A percentile compares a stretch with the other conserved stretches of the same genome.
phyloP scores from a whole-genome alignment of 2,113 vertebrate genomes.

The Lepus europaeus region DNA sequence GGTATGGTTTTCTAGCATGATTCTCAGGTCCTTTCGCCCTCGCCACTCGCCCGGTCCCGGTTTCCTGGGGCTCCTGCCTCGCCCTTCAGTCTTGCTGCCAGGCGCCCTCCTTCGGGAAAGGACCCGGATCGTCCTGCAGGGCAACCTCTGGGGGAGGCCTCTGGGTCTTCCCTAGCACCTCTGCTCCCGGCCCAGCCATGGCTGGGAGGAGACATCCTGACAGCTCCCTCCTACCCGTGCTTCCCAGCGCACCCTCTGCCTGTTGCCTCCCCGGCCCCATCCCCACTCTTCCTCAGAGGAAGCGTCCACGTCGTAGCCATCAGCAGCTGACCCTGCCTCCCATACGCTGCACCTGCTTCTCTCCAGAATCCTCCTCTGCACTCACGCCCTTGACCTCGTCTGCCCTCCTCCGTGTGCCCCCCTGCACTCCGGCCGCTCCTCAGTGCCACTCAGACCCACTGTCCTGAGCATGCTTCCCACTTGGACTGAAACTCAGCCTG shows the following conservation, averaged over 20 bases:
- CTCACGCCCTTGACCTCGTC: background rate
- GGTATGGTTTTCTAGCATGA: rapidly evolving
- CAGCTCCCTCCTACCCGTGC: background rate
- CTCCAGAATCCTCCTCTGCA: background rate
- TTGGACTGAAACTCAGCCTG: background rate
- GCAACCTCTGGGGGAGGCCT: background rate
- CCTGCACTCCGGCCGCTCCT: too few species aligned
- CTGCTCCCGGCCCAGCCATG: background rate
- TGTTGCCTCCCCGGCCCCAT: background rate
- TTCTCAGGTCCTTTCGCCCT: background rate
- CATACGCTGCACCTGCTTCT: background rate
- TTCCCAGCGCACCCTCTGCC: background rate
- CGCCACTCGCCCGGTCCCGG: background rate
- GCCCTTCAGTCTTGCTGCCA: background rate
- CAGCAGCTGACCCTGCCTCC: background rate
- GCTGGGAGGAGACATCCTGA: background rate
- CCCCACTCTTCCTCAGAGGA: background rate
- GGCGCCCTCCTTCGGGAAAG: background rate
- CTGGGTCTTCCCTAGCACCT: rapidly evolving
- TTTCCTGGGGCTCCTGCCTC: background rate
- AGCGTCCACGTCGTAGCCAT: rapidly evolving
- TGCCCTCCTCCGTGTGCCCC: rapidly evolving
- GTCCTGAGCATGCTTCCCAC: too few species aligned
- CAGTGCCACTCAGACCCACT: background rate
- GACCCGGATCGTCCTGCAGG: background rate